phyloP scores from a whole-genome alignment of 2,888 invertebrate genomes.

The Tethea ocularis region DNA sequence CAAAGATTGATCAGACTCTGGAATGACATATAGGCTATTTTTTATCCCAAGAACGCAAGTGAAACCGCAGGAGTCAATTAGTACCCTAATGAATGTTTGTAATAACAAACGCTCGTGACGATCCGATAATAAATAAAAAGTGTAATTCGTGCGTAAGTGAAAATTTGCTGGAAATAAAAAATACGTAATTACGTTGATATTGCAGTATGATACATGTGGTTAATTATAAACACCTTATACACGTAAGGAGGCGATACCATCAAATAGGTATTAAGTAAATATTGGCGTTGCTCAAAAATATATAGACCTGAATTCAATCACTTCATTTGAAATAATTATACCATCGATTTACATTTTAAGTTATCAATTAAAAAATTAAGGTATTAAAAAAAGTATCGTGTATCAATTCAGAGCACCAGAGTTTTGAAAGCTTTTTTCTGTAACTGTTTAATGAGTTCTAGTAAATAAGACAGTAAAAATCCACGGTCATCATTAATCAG shows the following conservation, averaged over 20 bases:
- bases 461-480: too few relatives aligned
- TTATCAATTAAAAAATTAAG: too few relatives aligned
- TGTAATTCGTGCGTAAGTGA: constrained; percentile 54
- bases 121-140: constrained; percentile 25
- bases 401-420: too few relatives aligned
- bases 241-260: constrained; percentile 3
- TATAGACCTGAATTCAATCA: background rate
- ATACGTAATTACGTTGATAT: constrained; percentile 54
- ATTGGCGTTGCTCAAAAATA: background rate
- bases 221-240: constrained; percentile 45
- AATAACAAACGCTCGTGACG: constrained; percentile 1
- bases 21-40: too few relatives aligned
- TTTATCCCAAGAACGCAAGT: too few relatives aligned
- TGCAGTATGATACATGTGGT: constrained; percentile 43
- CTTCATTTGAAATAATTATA: background rate
- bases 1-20: too few relatives aligned
- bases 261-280: background rate
- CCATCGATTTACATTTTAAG: too few relatives aligned
- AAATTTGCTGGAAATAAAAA: constrained; percentile 52
- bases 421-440: too few relatives aligned
- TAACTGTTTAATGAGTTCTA: too few relatives aligned
- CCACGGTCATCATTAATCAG: too few relatives aligned
- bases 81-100: background rate
- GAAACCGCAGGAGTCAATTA: too few relatives aligned
- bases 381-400: too few relatives aligned